Conservation (phyloP, 2,888 invertebrate species). For the Capitulum mitella region DNA sequence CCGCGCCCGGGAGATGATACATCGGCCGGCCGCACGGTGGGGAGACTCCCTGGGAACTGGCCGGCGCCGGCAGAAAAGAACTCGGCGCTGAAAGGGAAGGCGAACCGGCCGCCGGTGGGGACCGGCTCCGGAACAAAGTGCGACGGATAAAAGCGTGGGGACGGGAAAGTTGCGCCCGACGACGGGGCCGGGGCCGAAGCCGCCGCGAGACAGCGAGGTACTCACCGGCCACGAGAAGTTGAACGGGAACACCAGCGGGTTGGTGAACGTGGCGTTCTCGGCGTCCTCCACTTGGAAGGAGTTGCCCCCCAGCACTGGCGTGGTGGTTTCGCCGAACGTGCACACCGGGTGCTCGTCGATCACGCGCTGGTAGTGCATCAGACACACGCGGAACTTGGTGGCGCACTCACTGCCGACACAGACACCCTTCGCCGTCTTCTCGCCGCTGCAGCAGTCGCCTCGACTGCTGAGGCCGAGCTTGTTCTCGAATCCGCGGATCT, state of each 20-base stretch:
- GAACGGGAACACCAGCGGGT: slow-evolving; percentile 84
- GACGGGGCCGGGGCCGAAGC: background rate
- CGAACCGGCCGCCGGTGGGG: background rate
- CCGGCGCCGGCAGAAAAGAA: too few relatives aligned
- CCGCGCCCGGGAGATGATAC: background rate
- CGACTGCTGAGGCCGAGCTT: slow-evolving; percentile 79
- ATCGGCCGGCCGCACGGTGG: background rate
- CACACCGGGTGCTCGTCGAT: slow-evolving; percentile 86
- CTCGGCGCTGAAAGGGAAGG: background rate
- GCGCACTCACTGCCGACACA: slow-evolving; percentile 69
- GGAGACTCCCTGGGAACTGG: too few relatives aligned
- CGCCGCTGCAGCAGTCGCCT: slow-evolving; percentile 84
- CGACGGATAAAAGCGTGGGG: background rate
- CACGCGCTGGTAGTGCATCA: slow-evolving; percentile 90
- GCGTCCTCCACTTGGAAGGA: slow-evolving; percentile 45
- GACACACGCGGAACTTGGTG: slow-evolving; percentile 89
- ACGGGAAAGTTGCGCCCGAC: background rate
- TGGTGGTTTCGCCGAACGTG: slow-evolving; percentile 86
- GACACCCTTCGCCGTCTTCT: slow-evolving; percentile 46
- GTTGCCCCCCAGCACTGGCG: slow-evolving; percentile 77
- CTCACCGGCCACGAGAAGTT: slow-evolving; percentile 98
- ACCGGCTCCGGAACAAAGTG: background rate
- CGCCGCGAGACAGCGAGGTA: slow-evolving; percentile 40
- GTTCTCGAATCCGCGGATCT: slow-evolving; percentile 86
- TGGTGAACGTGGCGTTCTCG: slow-evolving; percentile 59